Evolutionary conservation across 2,797 vertebrate species (phyloP), one percentile per base, ranked within the genome.

Genomic region (Enteromius treurensis): DNA sequence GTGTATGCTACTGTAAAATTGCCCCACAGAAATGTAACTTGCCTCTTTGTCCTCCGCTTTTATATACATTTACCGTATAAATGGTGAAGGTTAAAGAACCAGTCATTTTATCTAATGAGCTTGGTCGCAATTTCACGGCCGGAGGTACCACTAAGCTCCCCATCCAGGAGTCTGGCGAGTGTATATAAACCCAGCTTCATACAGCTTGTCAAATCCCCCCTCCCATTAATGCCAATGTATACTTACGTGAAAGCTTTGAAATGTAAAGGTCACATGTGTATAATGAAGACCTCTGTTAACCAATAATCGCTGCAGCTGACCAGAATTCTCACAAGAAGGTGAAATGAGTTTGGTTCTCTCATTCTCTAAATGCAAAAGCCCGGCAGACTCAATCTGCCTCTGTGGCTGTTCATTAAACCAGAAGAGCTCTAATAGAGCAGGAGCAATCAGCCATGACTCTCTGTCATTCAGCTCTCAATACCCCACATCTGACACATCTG

Each of bases 181-280:
- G 3, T 40, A 68, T n/a, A 45, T 67, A 69, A 80, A 76, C 69
- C 13, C 79, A 51, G 42, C 32, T 8, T 62, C 84, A 70, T 34
- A 19, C 7, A 55, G 64, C 67, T 26, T 73, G 71, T 79, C 60
- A 42, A 37, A 84, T 82, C 32, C 53, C 55, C 53, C 19, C 64
- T 74, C 65, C 37, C 34, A 51, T 77, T 80, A 76, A 74, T 13
- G 62, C 68, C 55, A 73, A 85, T 71, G 83, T 80, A 80, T 73
- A 81, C 68, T 71, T 83, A 77, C 74, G 47, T 80, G 69, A 83
- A 86, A 79, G 73, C 37, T 49, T 75, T 84, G 13, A 71, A 42
- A 81, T 67, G 45, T 82, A 65, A 85, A 86, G 82, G 82, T 88
- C 86, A 87, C 37, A 74, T 51, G 29, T 82, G 77, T 83, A 81